Evolutionary conservation across 2,113 vertebrate species (phyloP), one percentile per base, ranked within the genome.

Genomic region (Caracal caracal): DNA sequence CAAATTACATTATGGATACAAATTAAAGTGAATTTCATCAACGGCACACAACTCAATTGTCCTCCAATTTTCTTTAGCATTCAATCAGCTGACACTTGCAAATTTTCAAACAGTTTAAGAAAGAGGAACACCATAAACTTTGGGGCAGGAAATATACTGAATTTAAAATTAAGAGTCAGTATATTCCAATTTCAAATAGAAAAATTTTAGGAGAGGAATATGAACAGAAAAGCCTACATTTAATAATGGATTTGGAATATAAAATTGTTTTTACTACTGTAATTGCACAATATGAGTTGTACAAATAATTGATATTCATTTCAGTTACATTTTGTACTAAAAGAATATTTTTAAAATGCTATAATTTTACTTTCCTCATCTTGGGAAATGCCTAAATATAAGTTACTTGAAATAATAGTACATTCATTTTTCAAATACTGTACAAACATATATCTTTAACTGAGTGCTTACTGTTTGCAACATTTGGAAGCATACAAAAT

Each of bases 21-120:
- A 96, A 87, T 94, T 96, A 93, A 95, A 97, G 49, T 10, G 53
- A 4, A 80, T 66, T 93, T 98, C 63, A 90, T 93, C 63, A 94
- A 84, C 0, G 0, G 17, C 2, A 88, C 3, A 66, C 2, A 94
- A 82, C 59, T 96, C 85, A 97, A 40, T 78, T 9, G 33, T 28
- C 11, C 73, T 94, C 26, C 53, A 95, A 53, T 80, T 8, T 53
- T 90, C 53, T 79, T 96, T 24, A 85, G 26, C n/a, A 65, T 95
- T 97, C 37, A 63, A 1, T 95, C 33, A 91, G 35, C 33, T 94
- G 10, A 65, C 2, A 53, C 2, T 90, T 83, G 37, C 1, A 24
- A 75, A 70, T 80, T 94, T 87, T 89, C 11, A 70, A 66, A 71
- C 12, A 80, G 40, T 94, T 10, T 37, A 66, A 30, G 19, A 53